Percentiles rank a stretch among this genome's conserved stretches.
Conservation (phyloP, 2,888 invertebrate species). For the Phytoseiulus persimilis region DNA sequence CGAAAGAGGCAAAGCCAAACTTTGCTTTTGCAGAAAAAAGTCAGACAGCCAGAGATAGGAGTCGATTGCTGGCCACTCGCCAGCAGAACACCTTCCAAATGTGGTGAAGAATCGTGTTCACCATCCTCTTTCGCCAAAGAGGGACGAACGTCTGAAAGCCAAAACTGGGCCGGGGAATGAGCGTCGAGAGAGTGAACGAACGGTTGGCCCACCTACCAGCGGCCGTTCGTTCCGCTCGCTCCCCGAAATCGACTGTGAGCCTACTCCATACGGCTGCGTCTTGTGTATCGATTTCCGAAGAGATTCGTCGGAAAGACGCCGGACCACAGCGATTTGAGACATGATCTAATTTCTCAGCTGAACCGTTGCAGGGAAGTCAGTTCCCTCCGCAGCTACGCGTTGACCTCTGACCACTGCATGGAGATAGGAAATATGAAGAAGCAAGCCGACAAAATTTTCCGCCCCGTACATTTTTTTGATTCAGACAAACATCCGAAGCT, state of each 20-base stretch:
- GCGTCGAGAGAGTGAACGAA: not conserved
- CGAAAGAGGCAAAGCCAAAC: not conserved
- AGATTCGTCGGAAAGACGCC: not conserved
- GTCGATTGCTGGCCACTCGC: not conserved
- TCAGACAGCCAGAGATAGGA: not conserved
- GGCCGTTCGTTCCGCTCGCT: not conserved
- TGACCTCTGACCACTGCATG: not conserved
- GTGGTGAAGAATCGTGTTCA: not conserved
- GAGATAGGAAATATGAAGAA: not conserved
- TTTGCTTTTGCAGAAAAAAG: not conserved
- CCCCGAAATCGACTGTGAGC: not conserved
- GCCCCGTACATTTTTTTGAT: too few relatives aligned
- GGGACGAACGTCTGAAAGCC: not conserved
- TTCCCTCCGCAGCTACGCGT: not conserved
- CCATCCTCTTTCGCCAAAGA: not conserved
- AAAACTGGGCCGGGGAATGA: not conserved
- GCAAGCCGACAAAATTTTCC: not conserved
- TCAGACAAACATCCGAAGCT: too few relatives aligned
- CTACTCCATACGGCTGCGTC: not conserved
- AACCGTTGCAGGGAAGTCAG: not conserved
- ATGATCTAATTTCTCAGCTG: not conserved
- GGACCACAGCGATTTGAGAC: constrained; percentile 9
- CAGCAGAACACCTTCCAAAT: not conserved
- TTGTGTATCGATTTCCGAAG: constrained; percentile 37
- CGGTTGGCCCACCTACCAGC: too few relatives aligned